These are phyloP conservation scores for Drosophila austrosaltans DNA, from an alignment of 2,888 invertebrate species.

Conservation along the genomic window DNA sequence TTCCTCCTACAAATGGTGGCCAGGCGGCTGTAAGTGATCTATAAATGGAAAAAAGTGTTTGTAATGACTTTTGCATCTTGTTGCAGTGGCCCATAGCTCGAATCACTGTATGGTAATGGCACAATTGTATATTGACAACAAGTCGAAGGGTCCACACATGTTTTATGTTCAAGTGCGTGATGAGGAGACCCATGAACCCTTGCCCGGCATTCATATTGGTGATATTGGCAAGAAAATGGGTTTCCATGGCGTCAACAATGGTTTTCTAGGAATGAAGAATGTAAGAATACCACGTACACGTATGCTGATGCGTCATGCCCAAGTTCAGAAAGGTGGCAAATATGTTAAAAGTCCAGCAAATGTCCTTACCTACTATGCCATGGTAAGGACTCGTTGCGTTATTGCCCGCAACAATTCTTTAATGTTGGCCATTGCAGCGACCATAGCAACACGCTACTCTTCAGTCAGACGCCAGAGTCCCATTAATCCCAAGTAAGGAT, in stretches of 20 bases:
- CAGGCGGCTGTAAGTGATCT: slow-evolving; percentile 93
- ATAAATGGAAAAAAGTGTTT: too few species aligned
- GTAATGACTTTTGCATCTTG: background rate
- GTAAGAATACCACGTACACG: slow-evolving; percentile 93
- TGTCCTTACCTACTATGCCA: slow-evolving; percentile 92
- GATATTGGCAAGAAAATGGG: slow-evolving; percentile 97
- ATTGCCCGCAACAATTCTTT: slow-evolving; percentile 89
- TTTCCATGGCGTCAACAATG: slow-evolving; percentile 95
- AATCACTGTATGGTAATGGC: slow-evolving; percentile 96
- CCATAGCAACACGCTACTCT: slow-evolving; percentile 95
- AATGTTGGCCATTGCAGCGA: slow-evolving; percentile 90
- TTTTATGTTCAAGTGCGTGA: slow-evolving; percentile 97
- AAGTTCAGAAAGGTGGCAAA: slow-evolving; percentile 95
- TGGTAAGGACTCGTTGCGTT: slow-evolving; percentile 95
- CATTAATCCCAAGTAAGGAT: slow-evolving; percentile 88
- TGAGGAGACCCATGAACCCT: slow-evolving; percentile 92
- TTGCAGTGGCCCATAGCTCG: slow-evolving; percentile 93
- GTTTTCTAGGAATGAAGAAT: slow-evolving; percentile 93
- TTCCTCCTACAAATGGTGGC: slow-evolving; percentile 98
- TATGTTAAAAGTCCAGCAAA: slow-evolving; percentile 92
- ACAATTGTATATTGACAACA: slow-evolving; percentile 91
- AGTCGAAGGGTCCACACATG: slow-evolving; percentile 94
- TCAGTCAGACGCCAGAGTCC: slow-evolving; percentile 95
- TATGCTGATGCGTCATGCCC: slow-evolving; percentile 96
- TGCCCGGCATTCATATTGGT: slow-evolving; percentile 94